Percentiles rank a stretch among this genome's conserved stretches.
phyloP scores from a whole-genome alignment of 2,797 vertebrate species.

The Ciconia nigra region DNA sequence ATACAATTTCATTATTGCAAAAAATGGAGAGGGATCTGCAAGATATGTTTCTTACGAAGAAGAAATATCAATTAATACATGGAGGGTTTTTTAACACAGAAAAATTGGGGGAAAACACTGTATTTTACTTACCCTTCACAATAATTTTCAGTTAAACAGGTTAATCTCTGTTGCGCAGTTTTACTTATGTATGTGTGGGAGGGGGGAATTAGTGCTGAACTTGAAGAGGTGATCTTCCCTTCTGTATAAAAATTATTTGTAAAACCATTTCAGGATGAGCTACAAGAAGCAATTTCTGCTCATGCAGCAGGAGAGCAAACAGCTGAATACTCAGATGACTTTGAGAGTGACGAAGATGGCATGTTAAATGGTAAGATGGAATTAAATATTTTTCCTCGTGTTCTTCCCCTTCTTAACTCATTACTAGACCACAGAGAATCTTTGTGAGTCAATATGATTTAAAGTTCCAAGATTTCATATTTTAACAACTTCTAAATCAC shows the following conservation, averaged over 20 bases:
- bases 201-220: not conserved
- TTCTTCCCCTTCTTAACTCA: not conserved
- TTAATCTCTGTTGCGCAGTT: not conserved
- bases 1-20: rapidly evolving
- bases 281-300: slow-evolving; percentile 80
- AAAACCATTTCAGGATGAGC: slow-evolving; percentile 80
- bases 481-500: not conserved
- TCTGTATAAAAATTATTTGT: not conserved
- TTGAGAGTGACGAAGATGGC: slow-evolving; percentile 81
- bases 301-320: slow-evolving; percentile 71
- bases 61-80: not conserved
- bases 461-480: not conserved
- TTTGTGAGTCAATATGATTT: not conserved
- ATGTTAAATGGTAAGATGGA: slow-evolving; percentile 33
- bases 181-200: not conserved
- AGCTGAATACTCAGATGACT: slow-evolving; percentile 80
- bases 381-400: not conserved
- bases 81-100: too few species aligned
- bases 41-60: not conserved
- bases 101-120: not conserved
- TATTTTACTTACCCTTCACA: not conserved
- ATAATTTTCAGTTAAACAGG: not conserved
- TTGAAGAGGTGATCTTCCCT: not conserved
- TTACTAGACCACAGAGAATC: not conserved
- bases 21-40: not conserved